Percentiles rank a stretch among this genome's conserved stretches.
phyloP scores from a whole-genome alignment of 2,797 vertebrate species.

The Etheostoma perlongum region DNA sequence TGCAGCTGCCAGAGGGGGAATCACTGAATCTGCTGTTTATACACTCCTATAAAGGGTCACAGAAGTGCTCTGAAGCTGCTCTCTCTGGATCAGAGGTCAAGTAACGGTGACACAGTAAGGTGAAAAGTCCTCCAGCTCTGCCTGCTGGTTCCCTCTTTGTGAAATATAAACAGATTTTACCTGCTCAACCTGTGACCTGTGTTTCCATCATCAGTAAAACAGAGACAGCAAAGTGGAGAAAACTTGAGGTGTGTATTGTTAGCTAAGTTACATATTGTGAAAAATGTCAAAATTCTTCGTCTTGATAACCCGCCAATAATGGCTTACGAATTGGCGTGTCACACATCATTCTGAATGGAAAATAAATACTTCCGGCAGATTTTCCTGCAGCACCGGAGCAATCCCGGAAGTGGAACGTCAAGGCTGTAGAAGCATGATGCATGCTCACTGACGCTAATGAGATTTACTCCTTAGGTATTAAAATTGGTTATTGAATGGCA shows the following conservation, averaged over 20 bases:
- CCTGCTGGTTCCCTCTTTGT: constrained; percentile 26
- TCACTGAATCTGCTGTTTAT: constrained; percentile 38
- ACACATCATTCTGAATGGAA: too few relatives aligned
- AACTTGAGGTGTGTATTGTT: background rate
- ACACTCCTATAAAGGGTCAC: constrained; percentile 50
- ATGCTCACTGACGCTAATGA: too few relatives aligned
- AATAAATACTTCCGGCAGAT: too few relatives aligned
- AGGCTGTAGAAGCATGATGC: too few relatives aligned
- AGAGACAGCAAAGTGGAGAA: background rate
- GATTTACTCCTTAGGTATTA: too few relatives aligned
- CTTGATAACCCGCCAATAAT: too few relatives aligned
- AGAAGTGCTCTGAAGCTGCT: constrained; percentile 53
- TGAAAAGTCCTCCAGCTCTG: constrained; percentile 39
- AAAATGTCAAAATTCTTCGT: background rate
- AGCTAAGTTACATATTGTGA: background rate
- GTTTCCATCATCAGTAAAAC: constrained; percentile 22
- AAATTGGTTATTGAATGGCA: too few relatives aligned
- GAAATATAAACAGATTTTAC: constrained; percentile 14
- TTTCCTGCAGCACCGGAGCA: too few relatives aligned
- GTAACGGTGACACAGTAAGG: constrained; percentile 34
- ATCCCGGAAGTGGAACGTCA: too few relatives aligned
- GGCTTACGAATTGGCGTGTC: too few relatives aligned
- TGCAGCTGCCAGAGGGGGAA: constrained; percentile 71
- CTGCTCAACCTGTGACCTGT: constrained; percentile 13
- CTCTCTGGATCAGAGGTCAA: constrained; percentile 51